Conservation (phyloP, 2,888 invertebrate species). For the Drosophila seclusa region DNA sequence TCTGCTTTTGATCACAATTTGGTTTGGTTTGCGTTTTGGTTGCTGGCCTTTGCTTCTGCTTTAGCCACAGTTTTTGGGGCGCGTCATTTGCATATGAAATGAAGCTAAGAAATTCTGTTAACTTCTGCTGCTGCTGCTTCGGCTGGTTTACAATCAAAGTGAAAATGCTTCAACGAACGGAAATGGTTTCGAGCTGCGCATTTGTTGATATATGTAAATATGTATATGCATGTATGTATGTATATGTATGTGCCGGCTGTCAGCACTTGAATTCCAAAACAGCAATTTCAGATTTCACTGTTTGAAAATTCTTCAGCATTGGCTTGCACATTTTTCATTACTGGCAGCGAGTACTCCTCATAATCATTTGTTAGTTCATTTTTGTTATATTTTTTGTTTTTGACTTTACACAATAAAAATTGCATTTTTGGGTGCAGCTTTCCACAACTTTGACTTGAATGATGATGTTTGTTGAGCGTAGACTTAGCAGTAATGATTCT, state of each 20-base stretch:
- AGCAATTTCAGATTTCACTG: constrained; percentile 56
- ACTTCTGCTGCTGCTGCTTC: constrained; percentile 6
- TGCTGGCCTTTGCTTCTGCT: constrained; percentile 1
- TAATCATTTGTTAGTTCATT: constrained; percentile 51
- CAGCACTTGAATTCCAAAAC: constrained; percentile 51
- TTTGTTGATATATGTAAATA: constrained; percentile 33
- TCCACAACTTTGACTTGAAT: constrained; percentile 49
- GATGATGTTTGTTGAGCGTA: constrained; percentile 36
- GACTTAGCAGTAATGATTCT: constrained; percentile 34
- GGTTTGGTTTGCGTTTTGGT: neutral
- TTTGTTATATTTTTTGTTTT: constrained; percentile 37
- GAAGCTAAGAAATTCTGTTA: constrained; percentile 55
- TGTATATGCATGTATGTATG: constrained; percentile 1
- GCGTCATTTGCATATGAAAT: constrained; percentile 57
- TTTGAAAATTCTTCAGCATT: constrained; percentile 58
- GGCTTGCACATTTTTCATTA: constrained; percentile 52
- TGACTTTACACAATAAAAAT: constrained; percentile 36
- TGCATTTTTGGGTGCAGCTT: constrained; percentile 59
- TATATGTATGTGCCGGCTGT: constrained; percentile 38
- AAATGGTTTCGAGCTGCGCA: constrained; percentile 50
- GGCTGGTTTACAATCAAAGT: constrained; percentile 45
- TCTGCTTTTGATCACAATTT: constrained; percentile 35
- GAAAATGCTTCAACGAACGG: constrained; percentile 54
- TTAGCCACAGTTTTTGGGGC: constrained; percentile 23
- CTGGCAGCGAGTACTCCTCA: constrained; percentile 12